phyloP scores from a whole-genome alignment of 2,797 vertebrate genomes.

The Poecilia picta region DNA sequence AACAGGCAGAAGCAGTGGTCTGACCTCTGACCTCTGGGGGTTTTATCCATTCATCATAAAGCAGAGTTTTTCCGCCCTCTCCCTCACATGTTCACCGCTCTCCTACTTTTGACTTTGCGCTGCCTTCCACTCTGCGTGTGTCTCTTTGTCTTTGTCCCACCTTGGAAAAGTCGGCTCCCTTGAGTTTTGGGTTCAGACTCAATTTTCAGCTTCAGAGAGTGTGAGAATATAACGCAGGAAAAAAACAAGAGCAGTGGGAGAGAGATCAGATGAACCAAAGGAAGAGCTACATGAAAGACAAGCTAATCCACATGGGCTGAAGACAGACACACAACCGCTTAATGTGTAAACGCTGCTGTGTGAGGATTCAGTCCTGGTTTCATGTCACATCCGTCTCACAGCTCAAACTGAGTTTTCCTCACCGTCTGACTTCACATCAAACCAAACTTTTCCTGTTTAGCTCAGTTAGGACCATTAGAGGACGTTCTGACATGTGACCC shows the following conservation, averaged over 20 bases:
- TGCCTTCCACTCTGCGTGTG: not conserved
- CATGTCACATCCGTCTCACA: not conserved
- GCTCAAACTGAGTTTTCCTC: too few species aligned
- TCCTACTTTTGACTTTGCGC: constrained; percentile 7
- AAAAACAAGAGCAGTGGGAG: not conserved
- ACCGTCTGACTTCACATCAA: too few species aligned
- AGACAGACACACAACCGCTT: not conserved
- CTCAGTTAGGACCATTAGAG: too few species aligned
- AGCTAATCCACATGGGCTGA: not conserved
- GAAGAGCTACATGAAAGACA: not conserved
- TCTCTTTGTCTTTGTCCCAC: constrained; percentile 44
- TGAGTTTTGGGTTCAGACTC: constrained; percentile 50
- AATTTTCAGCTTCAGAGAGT: constrained; percentile 58
- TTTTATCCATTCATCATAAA: not conserved
- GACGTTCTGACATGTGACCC: not conserved
- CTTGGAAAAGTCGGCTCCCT: constrained; percentile 57
- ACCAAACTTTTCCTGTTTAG: too few species aligned
- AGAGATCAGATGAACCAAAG: constrained; percentile 35
- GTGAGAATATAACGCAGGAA: constrained; percentile 21
- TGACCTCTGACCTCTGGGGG: constrained; percentile 25
- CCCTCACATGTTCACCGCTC: not conserved
- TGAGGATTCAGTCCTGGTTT: not conserved
- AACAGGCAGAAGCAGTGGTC: constrained; percentile 33
- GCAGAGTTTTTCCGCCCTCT: not conserved
- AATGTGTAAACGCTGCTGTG: not conserved